Conservation (phyloP, 2,888 invertebrate species). For the Pecten maximus region DNA sequence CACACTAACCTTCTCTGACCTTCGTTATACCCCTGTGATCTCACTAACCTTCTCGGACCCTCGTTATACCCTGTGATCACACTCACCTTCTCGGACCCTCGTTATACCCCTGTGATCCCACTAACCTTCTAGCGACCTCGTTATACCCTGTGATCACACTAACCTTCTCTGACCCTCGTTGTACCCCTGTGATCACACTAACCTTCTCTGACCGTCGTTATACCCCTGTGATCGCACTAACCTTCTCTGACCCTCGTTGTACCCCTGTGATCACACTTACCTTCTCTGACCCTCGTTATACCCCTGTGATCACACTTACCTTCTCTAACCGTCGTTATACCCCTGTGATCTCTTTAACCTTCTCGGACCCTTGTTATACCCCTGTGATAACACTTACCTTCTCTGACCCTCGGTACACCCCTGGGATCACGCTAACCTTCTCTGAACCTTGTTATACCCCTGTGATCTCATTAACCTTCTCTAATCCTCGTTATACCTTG, state of each 20-base stretch:
- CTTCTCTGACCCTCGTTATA: too few relatives aligned
- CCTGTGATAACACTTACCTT: background rate
- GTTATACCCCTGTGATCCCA: background rate
- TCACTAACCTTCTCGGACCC: background rate
- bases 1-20: background rate
- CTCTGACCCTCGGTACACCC: background rate
- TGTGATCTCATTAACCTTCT: too few relatives aligned
- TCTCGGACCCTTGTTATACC: background rate
- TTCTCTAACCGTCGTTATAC: too few relatives aligned
- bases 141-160: background rate
- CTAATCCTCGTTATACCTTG: too few relatives aligned
- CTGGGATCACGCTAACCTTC: background rate
- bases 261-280: too few relatives aligned
- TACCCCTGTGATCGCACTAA: background rate
- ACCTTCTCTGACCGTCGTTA: background rate
- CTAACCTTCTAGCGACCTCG: background rate
- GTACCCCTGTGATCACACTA: background rate
- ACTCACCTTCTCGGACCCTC: background rate
- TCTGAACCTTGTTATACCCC: too few relatives aligned
- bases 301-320: too few relatives aligned
- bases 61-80: background rate
- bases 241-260: background rate
- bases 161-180: background rate
- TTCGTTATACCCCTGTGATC: background rate
- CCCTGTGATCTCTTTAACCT: too few relatives aligned